Conservation (phyloP, 2,113 vertebrate genomes). For the Aspidoscelis tigris region DNA sequence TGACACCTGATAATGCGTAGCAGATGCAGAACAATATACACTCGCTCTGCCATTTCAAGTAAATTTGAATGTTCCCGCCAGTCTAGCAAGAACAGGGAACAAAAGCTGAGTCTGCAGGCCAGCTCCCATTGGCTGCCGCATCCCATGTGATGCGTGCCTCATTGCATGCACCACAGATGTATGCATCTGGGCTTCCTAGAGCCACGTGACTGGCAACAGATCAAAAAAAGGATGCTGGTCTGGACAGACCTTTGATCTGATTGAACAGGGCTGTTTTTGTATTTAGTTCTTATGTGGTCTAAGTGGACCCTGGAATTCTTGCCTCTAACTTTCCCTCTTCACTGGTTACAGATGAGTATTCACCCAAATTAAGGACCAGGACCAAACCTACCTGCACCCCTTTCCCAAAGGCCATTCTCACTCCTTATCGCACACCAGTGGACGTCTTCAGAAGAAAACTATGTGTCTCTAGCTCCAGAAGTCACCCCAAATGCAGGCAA, state of each 20-base stretch:
- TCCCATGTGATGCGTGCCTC: too few relatives aligned
- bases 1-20: too few relatives aligned
- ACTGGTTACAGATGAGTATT: conserved; percentile 42
- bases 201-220: not conserved
- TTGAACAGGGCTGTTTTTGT: not conserved
- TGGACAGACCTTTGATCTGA: not conserved
- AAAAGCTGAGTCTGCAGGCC: too few relatives aligned
- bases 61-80: too few relatives aligned
- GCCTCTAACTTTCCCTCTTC: conserved; percentile 1
- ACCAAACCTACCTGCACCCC: conserved; percentile 51
- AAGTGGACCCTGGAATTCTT: not conserved
- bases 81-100: too few relatives aligned
- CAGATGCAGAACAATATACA: too few relatives aligned
- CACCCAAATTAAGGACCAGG: not conserved
- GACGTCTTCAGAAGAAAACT: not conserved
- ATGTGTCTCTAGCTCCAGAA: conserved; percentile 32
- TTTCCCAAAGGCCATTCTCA: conserved; percentile 38
- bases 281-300: not conserved
- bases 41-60: too few relatives aligned
- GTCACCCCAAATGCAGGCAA: conserved; percentile 69
- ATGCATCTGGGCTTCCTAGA: not conserved
- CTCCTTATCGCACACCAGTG: conserved; percentile 48
- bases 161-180: too few relatives aligned
- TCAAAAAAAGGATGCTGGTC: not conserved
- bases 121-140: too few relatives aligned